phyloP scores from a whole-genome alignment of 37 sponge, comb jelly and placozoan species.

The Axinella damicornis region DNA sequence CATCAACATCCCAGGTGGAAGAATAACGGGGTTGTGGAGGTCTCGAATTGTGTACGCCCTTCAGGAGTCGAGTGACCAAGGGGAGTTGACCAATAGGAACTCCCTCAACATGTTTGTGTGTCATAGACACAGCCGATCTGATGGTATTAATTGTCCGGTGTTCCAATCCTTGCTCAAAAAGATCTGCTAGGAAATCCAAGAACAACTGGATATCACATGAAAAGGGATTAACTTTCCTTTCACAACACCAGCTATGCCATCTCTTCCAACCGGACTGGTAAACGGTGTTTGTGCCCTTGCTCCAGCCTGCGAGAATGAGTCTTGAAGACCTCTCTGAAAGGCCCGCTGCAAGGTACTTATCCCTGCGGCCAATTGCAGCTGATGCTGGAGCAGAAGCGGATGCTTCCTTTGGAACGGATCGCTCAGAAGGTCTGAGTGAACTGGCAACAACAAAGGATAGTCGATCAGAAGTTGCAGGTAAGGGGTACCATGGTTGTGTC shows the following conservation, averaged over 20 bases:
- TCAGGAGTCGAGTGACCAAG: too few species aligned
- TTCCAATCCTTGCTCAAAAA: slow-evolving; percentile 11
- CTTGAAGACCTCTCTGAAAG: slow-evolving; percentile 5
- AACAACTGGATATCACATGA: not conserved
- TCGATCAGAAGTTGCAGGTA: slow-evolving; percentile 24
- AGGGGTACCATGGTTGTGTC: slow-evolving; percentile 59
- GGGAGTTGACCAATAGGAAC: too few species aligned
- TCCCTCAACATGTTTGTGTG: too few species aligned
- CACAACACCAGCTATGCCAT: slow-evolving; percentile 26
- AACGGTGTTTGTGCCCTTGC: slow-evolving; percentile 10
- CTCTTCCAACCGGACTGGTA: slow-evolving; percentile 27
- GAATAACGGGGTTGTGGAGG: too few species aligned
- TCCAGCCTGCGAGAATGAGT: slow-evolving; percentile 32
- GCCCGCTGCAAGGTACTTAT: too few species aligned
- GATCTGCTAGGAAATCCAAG: slow-evolving; percentile 10
- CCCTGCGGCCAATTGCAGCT: too few species aligned
- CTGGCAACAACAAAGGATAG: slow-evolving; percentile 24
- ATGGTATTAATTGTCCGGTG: slow-evolving; percentile 21
- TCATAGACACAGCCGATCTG: too few species aligned
- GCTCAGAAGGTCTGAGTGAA: slow-evolving; percentile 38
- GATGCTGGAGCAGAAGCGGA: too few species aligned
- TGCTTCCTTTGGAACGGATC: slow-evolving; percentile 1
- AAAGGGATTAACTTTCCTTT: slow-evolving; percentile 25
- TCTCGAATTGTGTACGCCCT: too few species aligned
- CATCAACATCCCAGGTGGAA: too few species aligned